Conservation (phyloP, 1,140 invertebrate species). For the Drosophila equinoxialis region DNA sequence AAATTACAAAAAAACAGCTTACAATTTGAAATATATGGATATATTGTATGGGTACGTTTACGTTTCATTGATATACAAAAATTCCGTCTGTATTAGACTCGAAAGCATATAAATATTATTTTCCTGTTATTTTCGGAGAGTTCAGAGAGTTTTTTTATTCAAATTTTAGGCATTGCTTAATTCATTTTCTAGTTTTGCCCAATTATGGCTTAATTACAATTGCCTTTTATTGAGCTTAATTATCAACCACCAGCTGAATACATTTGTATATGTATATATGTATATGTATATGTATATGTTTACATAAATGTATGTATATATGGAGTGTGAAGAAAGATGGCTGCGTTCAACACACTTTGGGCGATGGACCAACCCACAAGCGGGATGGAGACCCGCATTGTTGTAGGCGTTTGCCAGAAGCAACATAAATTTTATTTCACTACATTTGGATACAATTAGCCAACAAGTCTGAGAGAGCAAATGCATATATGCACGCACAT, state of each 20-base stretch:
- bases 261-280: neutral
- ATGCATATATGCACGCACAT: neutral
- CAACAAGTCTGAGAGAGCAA: constrained; percentile 12
- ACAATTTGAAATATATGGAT: too few species aligned
- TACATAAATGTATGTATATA: neutral
- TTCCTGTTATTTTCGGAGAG: neutral
- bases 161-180: constrained; percentile 10
- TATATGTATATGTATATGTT: neutral
- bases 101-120: too few species aligned
- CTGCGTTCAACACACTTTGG: neutral
- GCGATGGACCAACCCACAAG: neutral
- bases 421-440: constrained; percentile 4
- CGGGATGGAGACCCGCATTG: neutral
- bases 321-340: constrained; percentile 18
- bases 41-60: too few species aligned
- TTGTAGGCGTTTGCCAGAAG: constrained; percentile 8
- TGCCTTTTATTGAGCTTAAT: constrained; percentile 53
- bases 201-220: constrained; percentile 40
- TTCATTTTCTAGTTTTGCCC: constrained; percentile 25
- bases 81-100: too few species aligned
- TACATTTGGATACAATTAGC: neutral
- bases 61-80: too few species aligned
- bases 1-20: too few species aligned
- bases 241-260: constrained; percentile 7
- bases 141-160: neutral